A percentile compares a stretch with the other conserved stretches of the same genome.
Conservation (phyloP, 2,113 vertebrate species). For the Callopanchax toddi region DNA sequence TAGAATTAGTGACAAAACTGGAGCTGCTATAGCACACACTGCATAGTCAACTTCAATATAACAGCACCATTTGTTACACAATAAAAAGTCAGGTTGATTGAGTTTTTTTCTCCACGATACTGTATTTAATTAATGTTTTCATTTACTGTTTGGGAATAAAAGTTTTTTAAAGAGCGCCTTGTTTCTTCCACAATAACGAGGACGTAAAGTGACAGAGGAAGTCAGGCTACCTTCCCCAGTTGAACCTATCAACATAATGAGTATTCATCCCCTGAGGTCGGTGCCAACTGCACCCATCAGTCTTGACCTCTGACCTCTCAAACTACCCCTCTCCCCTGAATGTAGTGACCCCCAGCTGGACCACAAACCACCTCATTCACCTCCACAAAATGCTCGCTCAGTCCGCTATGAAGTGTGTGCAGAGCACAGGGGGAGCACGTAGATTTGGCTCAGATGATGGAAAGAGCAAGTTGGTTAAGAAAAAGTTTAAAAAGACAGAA, state of each 20-base stretch:
- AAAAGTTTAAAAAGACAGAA: constrained; percentile 6
- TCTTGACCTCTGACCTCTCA: constrained; percentile 55
- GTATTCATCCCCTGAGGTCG: constrained; percentile 55
- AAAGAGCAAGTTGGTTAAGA: neutral
- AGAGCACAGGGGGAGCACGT: neutral
- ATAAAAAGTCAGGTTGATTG: too few relatives aligned
- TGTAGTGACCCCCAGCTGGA: constrained; percentile 56
- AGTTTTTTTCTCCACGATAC: too few relatives aligned
- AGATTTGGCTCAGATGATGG: neutral
- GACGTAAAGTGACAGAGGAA: constrained; percentile 38
- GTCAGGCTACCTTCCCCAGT: constrained; percentile 15
- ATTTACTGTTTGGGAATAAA: too few relatives aligned
- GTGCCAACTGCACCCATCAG: constrained; percentile 59
- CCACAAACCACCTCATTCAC: constrained; percentile 40
- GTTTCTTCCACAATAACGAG: constrained; percentile 5
- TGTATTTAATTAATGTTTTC: too few relatives aligned
- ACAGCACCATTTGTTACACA: too few relatives aligned
- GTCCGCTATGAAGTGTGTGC: constrained; percentile 42
- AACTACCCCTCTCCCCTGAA: constrained; percentile 59
- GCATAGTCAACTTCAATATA: too few relatives aligned
- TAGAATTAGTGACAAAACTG: too few relatives aligned
- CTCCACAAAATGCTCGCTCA: constrained; percentile 41
- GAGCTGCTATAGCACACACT: too few relatives aligned
- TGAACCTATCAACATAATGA: constrained; percentile 38
- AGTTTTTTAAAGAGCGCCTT: constrained; percentile 6